phyloP scores from a whole-genome alignment of 1,140 invertebrate genomes.

The Penaeus vannamei region DNA sequence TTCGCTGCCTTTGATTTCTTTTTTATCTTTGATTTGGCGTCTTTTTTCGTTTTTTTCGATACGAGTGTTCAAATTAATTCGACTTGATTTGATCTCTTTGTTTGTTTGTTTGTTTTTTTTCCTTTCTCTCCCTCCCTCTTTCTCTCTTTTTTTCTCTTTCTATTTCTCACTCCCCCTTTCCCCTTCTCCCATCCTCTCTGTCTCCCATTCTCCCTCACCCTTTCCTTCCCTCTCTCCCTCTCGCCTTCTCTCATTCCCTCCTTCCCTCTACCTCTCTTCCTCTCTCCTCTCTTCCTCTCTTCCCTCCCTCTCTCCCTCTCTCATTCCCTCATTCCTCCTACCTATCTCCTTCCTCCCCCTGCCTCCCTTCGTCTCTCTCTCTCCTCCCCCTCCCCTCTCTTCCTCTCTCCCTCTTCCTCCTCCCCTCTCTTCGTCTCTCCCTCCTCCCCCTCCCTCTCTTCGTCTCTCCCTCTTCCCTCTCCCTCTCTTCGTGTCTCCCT shows the following conservation, averaged over 20 bases:
- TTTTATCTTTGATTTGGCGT: neutral
- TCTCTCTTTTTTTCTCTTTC: neutral
- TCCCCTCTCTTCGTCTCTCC: constrained; percentile 16
- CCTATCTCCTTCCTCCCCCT: neutral
- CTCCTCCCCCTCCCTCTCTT: neutral
- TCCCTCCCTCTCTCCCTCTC: no score
- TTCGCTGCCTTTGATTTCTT: no score
- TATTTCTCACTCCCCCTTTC: neutral
- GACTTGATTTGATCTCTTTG: neutral
- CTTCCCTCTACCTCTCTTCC: neutral
- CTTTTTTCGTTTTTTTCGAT: neutral
- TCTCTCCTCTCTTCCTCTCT: no score
- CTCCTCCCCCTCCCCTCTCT: no score
- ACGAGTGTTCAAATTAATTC: neutral
- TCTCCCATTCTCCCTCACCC: neutral
- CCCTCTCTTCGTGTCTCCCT: no score
- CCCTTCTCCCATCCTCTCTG: neutral
- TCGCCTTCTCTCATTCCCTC: no score
- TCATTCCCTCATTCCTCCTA: no score
- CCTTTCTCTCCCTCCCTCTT: neutral
- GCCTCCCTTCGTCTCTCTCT: neutral
- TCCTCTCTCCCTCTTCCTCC: neutral
- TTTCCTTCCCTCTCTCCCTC: no score
- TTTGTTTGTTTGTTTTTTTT: neutral
- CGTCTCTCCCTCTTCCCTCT: neutral